Base-by-base conservation (phyloP, 64 coral and sea anemone species). In the Pachyseris speciosa region DNA sequence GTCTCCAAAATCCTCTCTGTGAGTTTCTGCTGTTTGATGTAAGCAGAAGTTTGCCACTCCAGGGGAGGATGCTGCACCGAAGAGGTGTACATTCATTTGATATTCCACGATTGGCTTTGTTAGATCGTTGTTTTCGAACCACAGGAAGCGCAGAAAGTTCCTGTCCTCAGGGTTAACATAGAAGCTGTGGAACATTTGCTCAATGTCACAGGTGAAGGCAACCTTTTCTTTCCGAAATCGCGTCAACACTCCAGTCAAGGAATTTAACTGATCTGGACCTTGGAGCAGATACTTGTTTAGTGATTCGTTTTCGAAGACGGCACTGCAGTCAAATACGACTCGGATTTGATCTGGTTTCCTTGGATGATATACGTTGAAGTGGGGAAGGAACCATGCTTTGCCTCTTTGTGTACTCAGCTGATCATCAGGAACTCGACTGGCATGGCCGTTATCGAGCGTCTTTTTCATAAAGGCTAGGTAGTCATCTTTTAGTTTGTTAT, bases 161-260 rank as follows among this genome's bases (percentile, higher is more conserved):
- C 70, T 88, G 86, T 75, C 64, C 7, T 64, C 11, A 2, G 86
- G 86, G n/a, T 64, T 67, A 4, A 76, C 86, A 22, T 67, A 88
- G 34, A 88, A 88, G 40, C 86, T 88, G 71, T 75, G 69, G 38
- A 88, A 88, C 86, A 88, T 88, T 65, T 88, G 69, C 36, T 67
- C 87, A 0, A 78, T 89, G 72, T 89, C 72, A 45, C 71, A 89
- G 17, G 49, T 78, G 17, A 89, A 11, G 52, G 87, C 72, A 1
- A 89, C 73, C 28, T 65, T 37, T 89, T 89, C 87, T 44, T 78
- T 89, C 15, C 71, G 72, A 25, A 89, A 78, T 2, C 73, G 70
- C 5, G 59, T 78, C 2, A 89, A 29, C 19, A 78, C 55, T 3
- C 87, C 87, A 34, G 66, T 73, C 13, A 89, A 26, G n/a, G 87